Evolutionary conservation across 2,888 invertebrate genomes (phyloP).

Genomic region (Liodrosophila aerea): DNA sequence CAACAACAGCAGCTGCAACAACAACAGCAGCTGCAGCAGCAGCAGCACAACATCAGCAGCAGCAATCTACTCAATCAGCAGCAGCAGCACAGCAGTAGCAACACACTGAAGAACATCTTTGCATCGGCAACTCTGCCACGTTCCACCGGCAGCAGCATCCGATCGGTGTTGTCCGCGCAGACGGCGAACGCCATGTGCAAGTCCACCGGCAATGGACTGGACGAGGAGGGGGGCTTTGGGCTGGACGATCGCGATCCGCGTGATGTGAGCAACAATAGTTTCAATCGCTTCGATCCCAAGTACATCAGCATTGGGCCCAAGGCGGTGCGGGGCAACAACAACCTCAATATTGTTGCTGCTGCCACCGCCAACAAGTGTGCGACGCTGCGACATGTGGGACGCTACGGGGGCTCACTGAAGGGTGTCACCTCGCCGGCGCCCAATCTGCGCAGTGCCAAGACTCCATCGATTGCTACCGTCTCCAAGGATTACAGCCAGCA

Average conservation of each 20-base stretch:
- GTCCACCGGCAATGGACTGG: conserved; percentile 78
- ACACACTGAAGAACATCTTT: conserved; percentile 80
- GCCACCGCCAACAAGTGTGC: conserved; percentile 81
- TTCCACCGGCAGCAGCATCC: conserved; percentile 81
- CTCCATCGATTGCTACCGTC: conserved; percentile 82
- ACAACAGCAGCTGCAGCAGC: conserved; percentile 43
- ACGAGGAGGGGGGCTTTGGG: conserved; percentile 62
- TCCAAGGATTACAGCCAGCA: conserved; percentile 82
- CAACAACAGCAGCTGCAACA: conserved; percentile 35
- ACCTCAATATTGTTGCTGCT: conserved; percentile 79
- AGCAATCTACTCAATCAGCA: conserved; percentile 59
- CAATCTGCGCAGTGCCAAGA: conserved; percentile 82
- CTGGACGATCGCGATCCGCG: conserved; percentile 82
- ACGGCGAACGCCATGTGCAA: conserved; percentile 79
- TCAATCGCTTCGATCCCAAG: conserved; percentile 83
- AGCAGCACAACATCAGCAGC: conserved; percentile 47
- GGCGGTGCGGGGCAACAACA: conserved; percentile 81
- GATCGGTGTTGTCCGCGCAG: conserved; percentile 79
- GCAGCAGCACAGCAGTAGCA: conserved; percentile 53
- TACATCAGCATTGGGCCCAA: conserved; percentile 83
- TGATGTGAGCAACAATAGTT: conserved; percentile 82
- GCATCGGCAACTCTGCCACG: conserved; percentile 81
- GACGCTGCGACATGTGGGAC: conserved; percentile 82
- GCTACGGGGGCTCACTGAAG: conserved; percentile 82
- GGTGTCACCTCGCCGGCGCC: conserved; percentile 80